Evolutionary conservation across 2,888 invertebrate species (phyloP).

Genomic region (Orthonevra nobilis): DNA sequence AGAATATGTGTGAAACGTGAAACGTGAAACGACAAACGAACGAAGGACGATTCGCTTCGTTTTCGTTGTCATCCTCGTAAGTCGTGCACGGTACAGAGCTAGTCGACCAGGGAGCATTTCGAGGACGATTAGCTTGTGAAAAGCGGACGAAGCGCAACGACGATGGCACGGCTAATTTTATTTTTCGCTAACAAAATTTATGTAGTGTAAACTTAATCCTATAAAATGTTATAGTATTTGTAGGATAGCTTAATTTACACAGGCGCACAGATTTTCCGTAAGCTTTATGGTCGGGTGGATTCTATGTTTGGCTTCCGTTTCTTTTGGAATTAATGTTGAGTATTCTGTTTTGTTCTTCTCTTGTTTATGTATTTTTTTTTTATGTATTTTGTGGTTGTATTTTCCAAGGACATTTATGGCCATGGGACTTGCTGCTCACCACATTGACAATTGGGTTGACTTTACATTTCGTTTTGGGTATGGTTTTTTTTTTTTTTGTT

Average conservation of each 20-base stretch:
- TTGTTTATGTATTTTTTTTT: slow-evolving; percentile 21
- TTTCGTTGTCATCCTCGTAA: slow-evolving; percentile 11
- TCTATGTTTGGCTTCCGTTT: slow-evolving; percentile 52
- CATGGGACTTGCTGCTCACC: slow-evolving; percentile 32
- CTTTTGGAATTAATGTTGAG: slow-evolving; percentile 51
- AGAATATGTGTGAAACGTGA: slow-evolving; percentile 18
- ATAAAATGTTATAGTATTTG: slow-evolving; percentile 75
- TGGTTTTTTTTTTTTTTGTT: slow-evolving; percentile 1
- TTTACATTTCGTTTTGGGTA: no score
- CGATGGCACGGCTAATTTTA: slow-evolving; percentile 66
- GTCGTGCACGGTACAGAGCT: slow-evolving; percentile 36
- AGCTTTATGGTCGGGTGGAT: slow-evolving; percentile 64
- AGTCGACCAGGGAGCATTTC: slow-evolving; percentile 72
- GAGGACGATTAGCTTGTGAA: slow-evolving; percentile 74
- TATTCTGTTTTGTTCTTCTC: not conserved
- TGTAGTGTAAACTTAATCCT: slow-evolving; percentile 77
- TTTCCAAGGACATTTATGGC: slow-evolving; percentile 53
- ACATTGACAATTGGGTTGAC: slow-evolving; percentile 42
- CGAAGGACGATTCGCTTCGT: not conserved
- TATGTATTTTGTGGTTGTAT: slow-evolving; percentile 51
- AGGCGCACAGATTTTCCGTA: slow-evolving; percentile 68
- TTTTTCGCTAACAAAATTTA: slow-evolving; percentile 76
- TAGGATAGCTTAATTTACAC: slow-evolving; percentile 72
- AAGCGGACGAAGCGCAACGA: slow-evolving; percentile 43
- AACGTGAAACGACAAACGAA: no score